A percentile compares a stretch with the other conserved stretches of the same genome.
Evolutionary conservation across 2,888 invertebrate species (phyloP).

Genomic region (Anodontia alba): DNA sequence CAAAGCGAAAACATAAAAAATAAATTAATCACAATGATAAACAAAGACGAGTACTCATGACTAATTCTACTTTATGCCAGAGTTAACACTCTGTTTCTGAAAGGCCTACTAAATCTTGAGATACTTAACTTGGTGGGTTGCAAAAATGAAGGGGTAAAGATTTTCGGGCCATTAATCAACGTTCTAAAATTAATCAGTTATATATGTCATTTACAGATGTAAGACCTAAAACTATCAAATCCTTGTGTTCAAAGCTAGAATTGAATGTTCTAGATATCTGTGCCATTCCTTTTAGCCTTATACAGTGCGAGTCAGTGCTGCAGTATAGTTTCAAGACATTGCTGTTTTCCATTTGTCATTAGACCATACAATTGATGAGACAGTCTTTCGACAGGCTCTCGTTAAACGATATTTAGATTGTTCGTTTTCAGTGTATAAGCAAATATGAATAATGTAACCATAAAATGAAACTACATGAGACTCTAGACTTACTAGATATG

Average conservation of each 20-base stretch:
- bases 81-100: slow-evolving; percentile 33
- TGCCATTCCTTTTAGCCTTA: slow-evolving; percentile 21
- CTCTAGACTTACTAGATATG: neutral
- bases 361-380: neutral
- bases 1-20: too few relatives aligned
- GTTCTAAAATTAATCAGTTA: slow-evolving; percentile 33
- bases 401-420: neutral
- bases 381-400: neutral
- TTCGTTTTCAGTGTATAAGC: neutral
- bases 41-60: too few relatives aligned
- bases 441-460: neutral
- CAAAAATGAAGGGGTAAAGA: slow-evolving; percentile 28
- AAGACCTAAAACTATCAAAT: slow-evolving; percentile 29
- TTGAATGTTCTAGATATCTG: slow-evolving; percentile 35
- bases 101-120: slow-evolving; percentile 22
- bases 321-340: neutral
- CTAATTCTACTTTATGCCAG: too few relatives aligned
- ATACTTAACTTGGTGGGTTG: slow-evolving; percentile 37
- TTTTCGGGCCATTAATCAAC: slow-evolving; percentile 31
- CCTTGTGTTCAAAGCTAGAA: slow-evolving; percentile 19
- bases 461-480: neutral
- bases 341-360: neutral
- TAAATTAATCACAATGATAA: too few relatives aligned
- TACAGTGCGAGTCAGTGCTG: neutral
- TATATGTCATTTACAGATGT: slow-evolving; percentile 43